These are phyloP conservation scores for human (Homo sapiens) DNA, from an alignment of 2,113 vertebrate genomes.

Conservation along the genomic window GRCh38 chr17:77099001-77099500, in stretches of 20 bases:
- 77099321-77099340: accelerated
- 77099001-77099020: neutral
- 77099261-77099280: neutral
- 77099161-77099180: accelerated
- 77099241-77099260: neutral
- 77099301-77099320: accelerated
- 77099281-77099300: neutral
- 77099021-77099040: neutral
- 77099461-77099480: too few species aligned
- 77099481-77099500: too few species aligned
- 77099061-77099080: neutral
- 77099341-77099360: neutral
- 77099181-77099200: neutral
- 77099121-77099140: neutral
- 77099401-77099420: accelerated
- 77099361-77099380: neutral
- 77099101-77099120: neutral
- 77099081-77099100: neutral
- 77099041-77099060: conserved; percentile 8
- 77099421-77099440: accelerated
- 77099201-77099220: neutral
- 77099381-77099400: neutral
- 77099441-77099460: neutral
- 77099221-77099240: neutral
- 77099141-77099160: accelerated